A percentile compares a stretch with the other conserved stretches of the same genome.
Evolutionary conservation across 1,140 invertebrate genomes (phyloP).

Genomic region (Pachyrhynchus sulphureomaculatus): DNA sequence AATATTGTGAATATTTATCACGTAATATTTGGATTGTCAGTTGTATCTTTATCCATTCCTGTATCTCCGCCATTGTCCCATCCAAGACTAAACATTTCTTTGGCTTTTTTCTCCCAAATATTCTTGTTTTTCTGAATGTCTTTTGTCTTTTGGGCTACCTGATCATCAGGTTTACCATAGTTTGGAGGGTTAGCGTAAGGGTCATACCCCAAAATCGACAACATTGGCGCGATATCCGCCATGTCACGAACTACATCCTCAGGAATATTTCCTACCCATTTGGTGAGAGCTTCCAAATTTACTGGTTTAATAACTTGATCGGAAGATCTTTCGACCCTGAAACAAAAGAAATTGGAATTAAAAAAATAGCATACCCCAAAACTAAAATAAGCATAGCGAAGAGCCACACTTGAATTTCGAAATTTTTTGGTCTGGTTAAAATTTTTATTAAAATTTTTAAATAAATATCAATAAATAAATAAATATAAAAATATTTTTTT

Average conservation of each 20-base stretch:
- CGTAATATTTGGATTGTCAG: conserved; percentile 42
- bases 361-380: too few species aligned
- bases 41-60: conserved; percentile 43
- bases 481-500: too few species aligned
- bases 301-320: conserved; percentile 99
- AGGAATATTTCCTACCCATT: conserved; percentile 95
- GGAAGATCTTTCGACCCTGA: conserved; percentile 93
- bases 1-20: conserved; percentile 12
- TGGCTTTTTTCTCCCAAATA: conserved; percentile 59
- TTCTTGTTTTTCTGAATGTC: conserved; percentile 57
- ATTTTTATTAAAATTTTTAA: too few species aligned
- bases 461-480: too few species aligned
- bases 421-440: too few species aligned
- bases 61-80: conserved; percentile 42
- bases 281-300: conserved; percentile 92
- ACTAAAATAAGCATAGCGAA: too few species aligned
- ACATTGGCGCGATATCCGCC: conserved; percentile 90
- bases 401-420: too few species aligned
- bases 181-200: conserved; percentile 90
- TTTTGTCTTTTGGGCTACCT: conserved; percentile 79
- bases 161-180: conserved; percentile 84
- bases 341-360: conserved; percentile 52
- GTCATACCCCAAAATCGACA: conserved; percentile 89
- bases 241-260: conserved; percentile 88
- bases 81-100: conserved; percentile 51